Base-by-base conservation (phyloP, 2,888 invertebrate genomes). In the Schizotus pectinicornis region DNA sequence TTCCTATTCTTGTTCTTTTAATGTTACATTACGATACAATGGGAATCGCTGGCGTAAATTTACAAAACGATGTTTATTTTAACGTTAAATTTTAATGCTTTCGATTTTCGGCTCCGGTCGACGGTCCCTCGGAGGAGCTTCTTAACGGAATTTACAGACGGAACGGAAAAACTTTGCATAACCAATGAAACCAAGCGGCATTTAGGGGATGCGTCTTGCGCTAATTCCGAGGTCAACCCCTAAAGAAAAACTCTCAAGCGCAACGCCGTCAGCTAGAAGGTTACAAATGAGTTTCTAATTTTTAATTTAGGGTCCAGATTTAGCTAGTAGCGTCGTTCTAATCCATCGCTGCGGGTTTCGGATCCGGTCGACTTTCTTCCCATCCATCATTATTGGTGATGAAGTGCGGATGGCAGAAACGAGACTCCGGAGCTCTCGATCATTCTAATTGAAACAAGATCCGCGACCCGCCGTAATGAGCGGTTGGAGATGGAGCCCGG, bases 401-500 rank as follows among this genome's bases (percentile, higher is more conserved):
- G 73, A 74, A 74, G 72, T 70, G 69, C 70, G 68, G 71, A 74
- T 73, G 74, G 71, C 70, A 70, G 78, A 73, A 77, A 78, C 76
- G 70, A 71, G 77, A 78, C 76, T 72, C 77, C 70, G 56, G 64
- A 72, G 73, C 76, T 78, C 77, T 79, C 78, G 75, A 79, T 78
- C 79, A 77, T 76, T 76, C 76, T 79, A 79, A 79, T 79, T 79
- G 79, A 79, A 79, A 79, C 75, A 71, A 72, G 77, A 79, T 74
- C 72, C 74, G 67, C 70, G 70, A 71, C 69, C 70, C 68, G 65
- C 56, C 65, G 63, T 72, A 77, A 77, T 75, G 77, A 77, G 73
- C 66, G 74, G 69, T 69, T 72, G 61, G 70, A 68, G 71, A 68
- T 68, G 62, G 58, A 46, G 58, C 61, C 62, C 62, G 63, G 66